Evolutionary conservation across 2,113 vertebrate species (phyloP).

Genomic region (Cercopithecus mona): DNA sequence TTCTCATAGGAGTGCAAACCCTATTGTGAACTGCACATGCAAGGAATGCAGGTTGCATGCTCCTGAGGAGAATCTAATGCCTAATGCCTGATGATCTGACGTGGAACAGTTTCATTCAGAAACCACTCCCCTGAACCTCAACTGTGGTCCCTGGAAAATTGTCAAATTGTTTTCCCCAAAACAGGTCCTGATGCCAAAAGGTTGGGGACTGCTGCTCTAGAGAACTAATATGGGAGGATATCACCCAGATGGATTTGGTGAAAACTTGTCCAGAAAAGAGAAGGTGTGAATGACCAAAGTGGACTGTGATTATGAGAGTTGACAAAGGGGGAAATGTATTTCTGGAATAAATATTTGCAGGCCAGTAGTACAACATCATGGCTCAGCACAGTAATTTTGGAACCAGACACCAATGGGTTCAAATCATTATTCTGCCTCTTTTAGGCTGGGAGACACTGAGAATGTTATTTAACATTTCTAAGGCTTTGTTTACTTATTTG

Average conservation of each 20-base stretch:
- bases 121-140: too few species aligned
- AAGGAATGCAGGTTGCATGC: too few species aligned
- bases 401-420: not conserved
- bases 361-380: not conserved
- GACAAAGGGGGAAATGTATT: not conserved
- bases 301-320: not conserved
- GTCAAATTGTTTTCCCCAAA: too few species aligned
- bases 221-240: not conserved
- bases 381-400: not conserved
- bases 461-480: slow-evolving; percentile 7
- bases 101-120: too few species aligned
- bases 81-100: too few species aligned
- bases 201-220: not conserved
- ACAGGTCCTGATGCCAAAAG: too few species aligned
- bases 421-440: not conserved
- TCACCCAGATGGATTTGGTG: not conserved
- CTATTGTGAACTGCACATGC: too few species aligned
- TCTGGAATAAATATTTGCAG: not conserved
- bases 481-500: not conserved
- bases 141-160: too few species aligned
- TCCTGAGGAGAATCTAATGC: too few species aligned
- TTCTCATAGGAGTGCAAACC: too few species aligned
- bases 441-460: not conserved
- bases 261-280: not conserved
- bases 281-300: not conserved